Conservation (phyloP, 2,797 vertebrate species). For the Diplodus puntazzo region DNA sequence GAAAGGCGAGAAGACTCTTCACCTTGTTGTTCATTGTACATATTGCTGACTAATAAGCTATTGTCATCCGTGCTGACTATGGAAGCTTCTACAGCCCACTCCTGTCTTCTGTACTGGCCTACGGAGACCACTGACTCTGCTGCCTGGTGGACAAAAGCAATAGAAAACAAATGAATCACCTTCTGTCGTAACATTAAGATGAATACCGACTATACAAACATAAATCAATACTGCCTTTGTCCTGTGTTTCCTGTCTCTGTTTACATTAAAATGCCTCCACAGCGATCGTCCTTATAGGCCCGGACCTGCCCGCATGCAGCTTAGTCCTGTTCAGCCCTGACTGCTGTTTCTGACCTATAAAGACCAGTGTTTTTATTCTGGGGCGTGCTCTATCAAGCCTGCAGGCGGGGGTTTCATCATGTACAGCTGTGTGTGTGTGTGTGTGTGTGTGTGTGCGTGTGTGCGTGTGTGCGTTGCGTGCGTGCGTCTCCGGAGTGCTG, state of each 20-base stretch:
- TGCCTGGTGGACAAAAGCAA: constrained; percentile 7
- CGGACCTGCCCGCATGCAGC: constrained; percentile 24
- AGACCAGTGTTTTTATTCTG: constrained; percentile 32
- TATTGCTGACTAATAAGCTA: too few species aligned
- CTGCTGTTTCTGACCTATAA: constrained; percentile 47
- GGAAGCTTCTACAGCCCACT: background rate
- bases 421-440: constrained; percentile 55
- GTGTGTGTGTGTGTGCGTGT: constrained; percentile 31
- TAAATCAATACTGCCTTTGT: constrained; percentile 25
- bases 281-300: background rate
- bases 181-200: constrained; percentile 34
- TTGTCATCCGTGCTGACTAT: background rate
- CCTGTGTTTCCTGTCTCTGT: background rate
- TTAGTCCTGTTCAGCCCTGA: constrained; percentile 28
- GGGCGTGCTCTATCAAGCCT: constrained; percentile 46
- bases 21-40: too few species aligned
- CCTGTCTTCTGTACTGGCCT: background rate
- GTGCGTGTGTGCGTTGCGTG: constrained; percentile 38
- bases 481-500: constrained; percentile 48
- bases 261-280: constrained; percentile 29
- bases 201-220: constrained; percentile 17
- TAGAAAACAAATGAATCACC: constrained; percentile 42
- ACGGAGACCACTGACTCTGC: constrained; percentile 14
- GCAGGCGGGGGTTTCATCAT: constrained; percentile 57
- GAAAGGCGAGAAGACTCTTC: background rate